Conservation (phyloP, 1,140 invertebrate species). For the Palaemon carinicauda region DNA sequence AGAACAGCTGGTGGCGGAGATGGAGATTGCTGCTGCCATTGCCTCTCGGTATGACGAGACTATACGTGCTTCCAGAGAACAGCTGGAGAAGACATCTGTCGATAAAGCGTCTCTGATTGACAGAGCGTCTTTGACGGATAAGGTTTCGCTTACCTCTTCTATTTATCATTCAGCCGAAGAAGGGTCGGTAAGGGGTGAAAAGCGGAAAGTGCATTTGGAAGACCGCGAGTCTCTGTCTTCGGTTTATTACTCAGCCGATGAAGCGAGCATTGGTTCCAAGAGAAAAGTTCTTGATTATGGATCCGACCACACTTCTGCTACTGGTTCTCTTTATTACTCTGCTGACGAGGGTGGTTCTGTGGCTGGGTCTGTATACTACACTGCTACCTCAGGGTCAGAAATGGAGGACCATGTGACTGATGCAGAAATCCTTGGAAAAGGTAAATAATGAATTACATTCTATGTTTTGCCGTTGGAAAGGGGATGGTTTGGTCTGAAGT, state of each 20-base stretch:
- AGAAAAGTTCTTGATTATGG: conserved; percentile 32
- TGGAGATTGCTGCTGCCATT: conserved; percentile 21
- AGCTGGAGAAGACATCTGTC: conserved; percentile 14
- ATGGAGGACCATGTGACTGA: conserved; percentile 55
- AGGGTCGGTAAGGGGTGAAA: conserved; percentile 32
- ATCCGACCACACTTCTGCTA: conserved; percentile 49
- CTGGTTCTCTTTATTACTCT: conserved; percentile 59
- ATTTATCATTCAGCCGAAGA: conserved; percentile 17
- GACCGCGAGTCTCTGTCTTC: conserved; percentile 21
- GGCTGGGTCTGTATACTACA: conserved; percentile 58
- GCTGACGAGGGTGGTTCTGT: conserved; percentile 57
- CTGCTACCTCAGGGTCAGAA: conserved; percentile 56
- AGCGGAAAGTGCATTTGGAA: conserved; percentile 34
- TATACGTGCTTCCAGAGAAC: conserved; percentile 38
- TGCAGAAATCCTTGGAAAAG: conserved; percentile 40
- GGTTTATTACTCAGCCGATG: conserved; percentile 37
- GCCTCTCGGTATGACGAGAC: conserved; percentile 44
- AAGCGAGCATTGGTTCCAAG: conserved; percentile 29
- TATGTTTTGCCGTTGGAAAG: too few relatives aligned
- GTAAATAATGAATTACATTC: background rate
- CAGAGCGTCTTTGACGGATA: background rate
- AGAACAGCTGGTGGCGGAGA: background rate
- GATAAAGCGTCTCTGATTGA: background rate
- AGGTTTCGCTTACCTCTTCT: conserved; percentile 12
- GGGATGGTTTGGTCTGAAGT: too few relatives aligned